These are phyloP conservation scores for Potamarius usumacintae DNA, from an alignment of 2,113 vertebrate species.

Conservation along the genomic window DNA sequence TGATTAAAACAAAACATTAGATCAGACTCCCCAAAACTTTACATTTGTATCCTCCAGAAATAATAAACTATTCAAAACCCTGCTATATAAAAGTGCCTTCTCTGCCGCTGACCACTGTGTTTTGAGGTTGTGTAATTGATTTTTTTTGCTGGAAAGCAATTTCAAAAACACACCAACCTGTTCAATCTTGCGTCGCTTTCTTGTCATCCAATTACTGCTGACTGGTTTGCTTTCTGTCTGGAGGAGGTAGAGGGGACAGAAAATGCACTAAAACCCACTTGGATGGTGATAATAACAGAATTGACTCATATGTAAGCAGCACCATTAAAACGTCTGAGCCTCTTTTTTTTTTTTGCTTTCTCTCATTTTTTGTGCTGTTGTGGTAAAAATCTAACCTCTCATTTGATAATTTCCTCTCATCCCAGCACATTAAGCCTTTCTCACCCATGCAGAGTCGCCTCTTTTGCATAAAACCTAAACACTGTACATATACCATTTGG, in stretches of 20 bases:
- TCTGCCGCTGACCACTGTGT: background rate
- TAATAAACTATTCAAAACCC: background rate
- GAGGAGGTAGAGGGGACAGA: conserved; percentile 41
- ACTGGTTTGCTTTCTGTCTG: conserved; percentile 48
- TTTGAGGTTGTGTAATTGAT: conserved; percentile 42
- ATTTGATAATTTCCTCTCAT: conserved; percentile 32
- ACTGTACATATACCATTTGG: conserved; percentile 3
- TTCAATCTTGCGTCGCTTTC: conserved; percentile 2
- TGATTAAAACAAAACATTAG: background rate
- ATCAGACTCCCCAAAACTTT: background rate
- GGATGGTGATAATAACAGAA: conserved; percentile 50
- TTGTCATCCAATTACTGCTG: conserved; percentile 49
- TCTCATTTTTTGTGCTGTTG: conserved; percentile 20
- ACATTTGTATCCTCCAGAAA: background rate
- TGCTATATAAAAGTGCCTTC: conserved; percentile 8
- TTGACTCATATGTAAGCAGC: conserved; percentile 31
- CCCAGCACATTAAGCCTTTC: conserved; percentile 8
- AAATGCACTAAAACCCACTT: conserved; percentile 42
- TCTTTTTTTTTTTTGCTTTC: background rate
- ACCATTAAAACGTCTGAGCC: conserved; percentile 2
- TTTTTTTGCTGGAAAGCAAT: conserved; percentile 44
- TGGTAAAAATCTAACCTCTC: conserved; percentile 16
- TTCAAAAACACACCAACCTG: conserved; percentile 42
- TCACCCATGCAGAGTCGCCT: conserved; percentile 24
- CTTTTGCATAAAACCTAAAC: conserved; percentile 44